Conservation (phyloP, 2,113 vertebrate species). For the Symphodus melops region DNA sequence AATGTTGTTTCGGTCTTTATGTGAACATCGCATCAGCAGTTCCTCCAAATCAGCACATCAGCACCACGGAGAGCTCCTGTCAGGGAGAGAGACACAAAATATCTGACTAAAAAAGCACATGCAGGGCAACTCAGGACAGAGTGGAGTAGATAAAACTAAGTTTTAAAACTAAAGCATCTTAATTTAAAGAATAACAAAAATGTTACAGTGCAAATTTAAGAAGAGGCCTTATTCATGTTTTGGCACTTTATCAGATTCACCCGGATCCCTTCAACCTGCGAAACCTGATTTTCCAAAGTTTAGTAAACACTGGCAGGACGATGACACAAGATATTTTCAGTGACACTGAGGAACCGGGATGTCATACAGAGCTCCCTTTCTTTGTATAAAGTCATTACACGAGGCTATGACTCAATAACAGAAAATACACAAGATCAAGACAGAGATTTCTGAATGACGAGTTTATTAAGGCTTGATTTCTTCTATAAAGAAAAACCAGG, state of each 20-base stretch:
- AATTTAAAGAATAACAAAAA: not conserved
- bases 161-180: not conserved
- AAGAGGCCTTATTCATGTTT: not conserved
- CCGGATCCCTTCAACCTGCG: not conserved
- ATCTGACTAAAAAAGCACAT: not conserved
- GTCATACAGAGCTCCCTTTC: conserved; percentile 18
- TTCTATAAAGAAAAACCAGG: conserved; percentile 85
- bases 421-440: conserved; percentile 63
- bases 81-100: not conserved
- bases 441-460: conserved; percentile 85
- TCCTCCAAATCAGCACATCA: conserved; percentile 44
- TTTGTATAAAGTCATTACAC: conserved; percentile 33
- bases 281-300: not conserved
- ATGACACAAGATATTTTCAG: too few species aligned
- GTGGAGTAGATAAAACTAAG: not conserved
- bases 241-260: too few species aligned
- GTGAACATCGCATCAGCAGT: not conserved
- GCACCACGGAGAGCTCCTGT: conserved; percentile 77
- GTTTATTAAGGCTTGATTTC: conserved; percentile 97
- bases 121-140: not conserved
- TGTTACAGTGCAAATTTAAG: not conserved
- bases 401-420: conserved; percentile 1
- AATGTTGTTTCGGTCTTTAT: not conserved
- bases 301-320: not conserved
- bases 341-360: conserved; percentile 35